Percentiles rank a stretch among this genome's conserved stretches.
Evolutionary conservation across 2,888 invertebrate genomes (phyloP).

Genomic region (Deilephila elpenor): DNA sequence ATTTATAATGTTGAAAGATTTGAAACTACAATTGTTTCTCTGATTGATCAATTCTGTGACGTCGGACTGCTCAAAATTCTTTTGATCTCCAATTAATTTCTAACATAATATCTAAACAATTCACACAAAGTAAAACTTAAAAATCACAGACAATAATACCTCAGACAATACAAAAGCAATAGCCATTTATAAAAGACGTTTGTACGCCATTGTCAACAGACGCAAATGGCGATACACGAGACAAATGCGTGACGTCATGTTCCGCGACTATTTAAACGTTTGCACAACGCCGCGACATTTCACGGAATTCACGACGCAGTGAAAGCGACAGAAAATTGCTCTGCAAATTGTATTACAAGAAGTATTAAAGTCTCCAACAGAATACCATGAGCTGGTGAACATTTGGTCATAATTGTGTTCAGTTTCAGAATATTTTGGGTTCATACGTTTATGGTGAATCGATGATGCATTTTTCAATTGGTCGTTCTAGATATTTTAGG

Average conservation of each 20-base stretch:
- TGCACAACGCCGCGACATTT: conserved; percentile 3
- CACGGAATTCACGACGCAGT: conserved; percentile 4
- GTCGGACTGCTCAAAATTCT: no score
- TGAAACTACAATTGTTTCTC: no score
- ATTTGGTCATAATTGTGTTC: not conserved
- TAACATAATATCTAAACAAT: no score
- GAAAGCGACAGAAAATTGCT: not conserved
- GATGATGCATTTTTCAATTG: no score
- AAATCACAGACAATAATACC: no score
- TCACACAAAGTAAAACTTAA: not conserved
- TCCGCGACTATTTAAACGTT: conserved; percentile 12
- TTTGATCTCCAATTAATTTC: no score
- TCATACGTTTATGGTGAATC: no score
- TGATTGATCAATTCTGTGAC: no score
- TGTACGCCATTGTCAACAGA: not conserved
- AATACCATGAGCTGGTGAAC: not conserved
- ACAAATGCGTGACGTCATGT: conserved; percentile 22
- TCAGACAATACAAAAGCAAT: not conserved
- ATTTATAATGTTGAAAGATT: no score
- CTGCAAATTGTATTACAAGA: not conserved
- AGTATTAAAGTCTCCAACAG: not conserved
- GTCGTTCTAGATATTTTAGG: no score
- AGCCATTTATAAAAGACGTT: not conserved
- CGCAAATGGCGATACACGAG: conserved; percentile 14
- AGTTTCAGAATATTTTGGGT: not conserved